Evolutionary conservation across 2,113 vertebrate genomes (phyloP), one percentile per base, ranked within the genome.

Genomic region (Callipepla squamata): DNA sequence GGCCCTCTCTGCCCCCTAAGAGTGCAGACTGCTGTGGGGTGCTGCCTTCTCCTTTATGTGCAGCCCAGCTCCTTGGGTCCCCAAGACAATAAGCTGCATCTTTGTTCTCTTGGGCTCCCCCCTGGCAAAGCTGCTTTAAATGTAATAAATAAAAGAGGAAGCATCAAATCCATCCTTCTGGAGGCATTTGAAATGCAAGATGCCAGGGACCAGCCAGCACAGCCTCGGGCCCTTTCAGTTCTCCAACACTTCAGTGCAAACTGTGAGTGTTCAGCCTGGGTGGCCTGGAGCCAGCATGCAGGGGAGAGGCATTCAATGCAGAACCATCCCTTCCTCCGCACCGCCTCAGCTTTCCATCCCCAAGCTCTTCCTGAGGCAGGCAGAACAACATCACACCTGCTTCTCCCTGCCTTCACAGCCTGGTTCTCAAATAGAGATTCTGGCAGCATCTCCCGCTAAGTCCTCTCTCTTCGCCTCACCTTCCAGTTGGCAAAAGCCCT

Each of bases 121-220:
- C 61, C 30, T 44, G 65, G 90, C 87, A 80, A 96, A 92, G 87
- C 30, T 47, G 63, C 79, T 94, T 96, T 80, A 85, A 87, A 73
- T 79, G 22, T 93, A 87, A 95, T 89, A 95, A 96, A 94, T 95
- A 87, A 89, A 93, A 93, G 30, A 61, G 22, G 79, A 91, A 92
- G 88, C 84, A 83, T 88, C 82, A 90, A 80, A 82, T 91, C 83
- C 68, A 66, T 92, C 84, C 87, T 80, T 92, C 38, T 87, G 57
- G 91, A 88, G 65, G 72, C 65, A 73, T 93, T 91, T 94, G 95
- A 95, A 96, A 95, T 89, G 85, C 86, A 77, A 87, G 86, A 82
- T 92, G 80, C 87, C 82, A 68, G 80, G 69, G 92, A 92, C 70
- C 68, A 92, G 91, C 53, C 82, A 91, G 89, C 92, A 92, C 67